Evolutionary conservation across 2,888 invertebrate species (phyloP).

Genomic region (Cheilosia scutellata): DNA sequence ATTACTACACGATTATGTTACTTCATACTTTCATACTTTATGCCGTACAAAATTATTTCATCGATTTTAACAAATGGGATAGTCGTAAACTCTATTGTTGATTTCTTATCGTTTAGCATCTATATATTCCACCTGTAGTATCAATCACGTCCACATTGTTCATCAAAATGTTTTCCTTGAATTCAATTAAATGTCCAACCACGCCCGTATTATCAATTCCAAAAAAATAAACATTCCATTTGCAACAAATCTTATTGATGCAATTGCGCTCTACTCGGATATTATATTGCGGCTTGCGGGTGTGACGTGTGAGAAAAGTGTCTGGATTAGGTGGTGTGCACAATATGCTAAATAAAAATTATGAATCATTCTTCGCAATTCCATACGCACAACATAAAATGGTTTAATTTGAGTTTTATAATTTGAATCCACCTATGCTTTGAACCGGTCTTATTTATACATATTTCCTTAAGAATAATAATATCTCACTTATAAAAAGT

Average conservation of each 20-base stretch:
- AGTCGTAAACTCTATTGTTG: neutral
- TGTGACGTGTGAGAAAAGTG: conserved; percentile 20
- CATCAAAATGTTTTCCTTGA: neutral
- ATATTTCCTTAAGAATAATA: too few relatives aligned
- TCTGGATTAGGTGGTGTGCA: conserved; percentile 36
- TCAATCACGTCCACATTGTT: neutral
- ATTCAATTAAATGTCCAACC: conserved; percentile 43
- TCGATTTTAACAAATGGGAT: conserved; percentile 18
- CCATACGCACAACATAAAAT: neutral
- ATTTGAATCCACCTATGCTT: neutral
- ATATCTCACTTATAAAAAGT: neutral
- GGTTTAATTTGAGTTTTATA: conserved; percentile 9
- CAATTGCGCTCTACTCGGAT: conserved; percentile 25
- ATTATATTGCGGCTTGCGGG: conserved; percentile 40
- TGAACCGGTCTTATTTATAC: too few relatives aligned
- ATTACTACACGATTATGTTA: conserved; percentile 36
- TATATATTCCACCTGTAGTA: conserved; percentile 1
- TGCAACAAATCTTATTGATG: conserved; percentile 15
- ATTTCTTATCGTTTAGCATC: conserved; percentile 17
- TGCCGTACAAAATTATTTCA: conserved; percentile 4
- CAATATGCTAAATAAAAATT: conserved; percentile 13
- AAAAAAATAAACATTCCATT: conserved; percentile 57
- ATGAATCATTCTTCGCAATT: conserved; percentile 24
- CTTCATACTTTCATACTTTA: conserved; percentile 12
- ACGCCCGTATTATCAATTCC: conserved; percentile 61